Conservation (phyloP, 2,888 invertebrate genomes). For the Muschampia plurimacula region DNA sequence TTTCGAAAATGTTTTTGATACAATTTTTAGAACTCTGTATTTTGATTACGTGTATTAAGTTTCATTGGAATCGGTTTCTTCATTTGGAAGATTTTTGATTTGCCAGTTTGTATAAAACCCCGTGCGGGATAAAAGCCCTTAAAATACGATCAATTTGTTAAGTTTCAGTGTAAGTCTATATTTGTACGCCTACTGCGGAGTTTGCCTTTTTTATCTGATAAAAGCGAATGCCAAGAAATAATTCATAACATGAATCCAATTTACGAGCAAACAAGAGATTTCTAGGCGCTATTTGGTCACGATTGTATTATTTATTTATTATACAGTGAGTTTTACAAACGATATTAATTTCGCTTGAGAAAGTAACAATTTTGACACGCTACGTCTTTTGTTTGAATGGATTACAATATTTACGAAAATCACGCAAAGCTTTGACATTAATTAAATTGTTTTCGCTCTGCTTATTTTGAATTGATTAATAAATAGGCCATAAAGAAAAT, state of each 20-base stretch:
- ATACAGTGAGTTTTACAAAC: background rate
- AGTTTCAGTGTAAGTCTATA: background rate
- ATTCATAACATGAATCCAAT: conserved; percentile 37
- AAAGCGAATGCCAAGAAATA: conserved; percentile 38
- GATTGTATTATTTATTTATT: conserved; percentile 20
- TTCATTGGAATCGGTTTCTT: too few species aligned
- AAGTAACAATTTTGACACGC: background rate
- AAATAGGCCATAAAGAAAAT: too few species aligned
- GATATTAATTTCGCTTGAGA: conserved; percentile 1
- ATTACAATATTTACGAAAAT: background rate
- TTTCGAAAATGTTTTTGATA: too few species aligned
- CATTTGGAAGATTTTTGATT: too few species aligned
- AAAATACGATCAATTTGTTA: too few species aligned
- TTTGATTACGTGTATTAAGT: too few species aligned
- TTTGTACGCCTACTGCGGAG: background rate
- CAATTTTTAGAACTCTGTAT: too few species aligned
- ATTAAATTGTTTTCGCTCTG: background rate
- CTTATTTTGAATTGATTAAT: too few species aligned
- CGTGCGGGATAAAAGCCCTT: too few species aligned
- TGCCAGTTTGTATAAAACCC: too few species aligned
- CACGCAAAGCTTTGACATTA: background rate
- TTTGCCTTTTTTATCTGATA: conserved; percentile 30
- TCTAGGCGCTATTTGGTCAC: conserved; percentile 30
- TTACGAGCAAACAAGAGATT: conserved; percentile 33
- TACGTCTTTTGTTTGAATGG: background rate